Evolutionary conservation across 2,797 vertebrate genomes (phyloP).

Genomic region (Cyprinodon diabolis): DNA sequence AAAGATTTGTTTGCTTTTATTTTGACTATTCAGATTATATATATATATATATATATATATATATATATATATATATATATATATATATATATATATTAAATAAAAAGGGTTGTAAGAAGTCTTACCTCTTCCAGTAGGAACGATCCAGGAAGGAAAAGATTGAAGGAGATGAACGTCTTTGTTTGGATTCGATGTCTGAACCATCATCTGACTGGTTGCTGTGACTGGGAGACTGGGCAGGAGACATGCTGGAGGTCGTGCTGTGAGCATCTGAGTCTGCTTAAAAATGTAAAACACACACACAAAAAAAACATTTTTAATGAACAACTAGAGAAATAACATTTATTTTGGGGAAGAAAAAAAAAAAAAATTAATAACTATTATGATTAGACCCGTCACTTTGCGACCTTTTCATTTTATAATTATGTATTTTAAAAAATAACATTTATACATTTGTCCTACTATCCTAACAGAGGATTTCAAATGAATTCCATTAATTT

Average conservation of each 20-base stretch:
- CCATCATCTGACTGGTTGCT: constrained; percentile 86
- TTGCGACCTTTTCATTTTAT: no score
- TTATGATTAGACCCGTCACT: no score
- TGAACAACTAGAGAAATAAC: no score
- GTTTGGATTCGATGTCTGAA: constrained; percentile 85
- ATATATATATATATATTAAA: not conserved
- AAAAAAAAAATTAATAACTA: no score
- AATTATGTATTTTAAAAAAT: no score
- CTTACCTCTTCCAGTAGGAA: constrained; percentile 86
- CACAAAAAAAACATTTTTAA: not conserved
- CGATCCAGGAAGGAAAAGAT: constrained; percentile 85
- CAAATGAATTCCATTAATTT: no score
- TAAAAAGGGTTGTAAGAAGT: not conserved
- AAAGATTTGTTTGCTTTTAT: not conserved
- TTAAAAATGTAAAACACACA: constrained; percentile 21
- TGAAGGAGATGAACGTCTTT: constrained; percentile 76
- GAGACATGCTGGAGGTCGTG: constrained; percentile 85
- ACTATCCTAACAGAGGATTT: no score
- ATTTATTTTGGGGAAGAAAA: no score
- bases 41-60: no score
- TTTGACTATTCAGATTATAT: not conserved
- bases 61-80: no score
- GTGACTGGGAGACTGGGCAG: constrained; percentile 85
- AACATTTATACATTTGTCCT: no score
- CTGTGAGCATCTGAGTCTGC: constrained; percentile 86